Conservation (phyloP, 2,888 invertebrate species). For the Andrena praecox region DNA sequence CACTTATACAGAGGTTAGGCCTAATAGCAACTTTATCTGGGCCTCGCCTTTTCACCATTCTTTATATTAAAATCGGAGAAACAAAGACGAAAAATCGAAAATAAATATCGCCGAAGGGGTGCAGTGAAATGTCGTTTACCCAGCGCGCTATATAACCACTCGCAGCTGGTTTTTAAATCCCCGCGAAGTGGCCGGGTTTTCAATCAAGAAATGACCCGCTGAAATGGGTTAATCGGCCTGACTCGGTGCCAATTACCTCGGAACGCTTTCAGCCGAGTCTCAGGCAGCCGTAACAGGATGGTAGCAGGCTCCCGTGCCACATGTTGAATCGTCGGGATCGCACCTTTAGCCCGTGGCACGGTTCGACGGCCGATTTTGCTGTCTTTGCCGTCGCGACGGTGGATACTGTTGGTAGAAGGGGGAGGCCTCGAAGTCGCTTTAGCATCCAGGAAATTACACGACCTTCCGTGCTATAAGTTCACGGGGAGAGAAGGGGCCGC, state of each 20-base stretch:
- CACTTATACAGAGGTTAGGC: too few relatives aligned
- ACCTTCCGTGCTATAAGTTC: conserved; percentile 80
- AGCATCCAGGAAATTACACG: conserved; percentile 83
- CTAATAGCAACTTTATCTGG: too few relatives aligned
- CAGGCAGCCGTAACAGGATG: not conserved
- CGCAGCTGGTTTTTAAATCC: conserved; percentile 11
- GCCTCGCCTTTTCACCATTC: too few relatives aligned
- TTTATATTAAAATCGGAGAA: too few relatives aligned
- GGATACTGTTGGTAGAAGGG: not conserved
- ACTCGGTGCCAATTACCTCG: conserved; percentile 51
- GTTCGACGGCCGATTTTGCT: conserved; percentile 36
- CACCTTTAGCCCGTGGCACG: conserved; percentile 40
- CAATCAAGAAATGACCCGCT: conserved; percentile 35
- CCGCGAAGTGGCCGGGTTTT: conserved; percentile 14
- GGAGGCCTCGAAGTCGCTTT: conserved; percentile 72
- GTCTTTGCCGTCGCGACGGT: conserved; percentile 28
- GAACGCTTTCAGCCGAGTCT: not conserved
- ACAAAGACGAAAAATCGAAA: too few relatives aligned
- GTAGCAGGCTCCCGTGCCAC: conserved; percentile 12
- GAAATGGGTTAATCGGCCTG: conserved; percentile 30
- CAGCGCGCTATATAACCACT: not conserved
- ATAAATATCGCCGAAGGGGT: too few relatives aligned
- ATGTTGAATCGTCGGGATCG: conserved; percentile 29
- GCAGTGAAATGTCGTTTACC: not conserved
- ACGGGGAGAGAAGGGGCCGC: conserved; percentile 56